These are phyloP conservation scores for Leptopterna dolabrata DNA, from an alignment of 2,888 invertebrate species.

Conservation along the genomic window DNA sequence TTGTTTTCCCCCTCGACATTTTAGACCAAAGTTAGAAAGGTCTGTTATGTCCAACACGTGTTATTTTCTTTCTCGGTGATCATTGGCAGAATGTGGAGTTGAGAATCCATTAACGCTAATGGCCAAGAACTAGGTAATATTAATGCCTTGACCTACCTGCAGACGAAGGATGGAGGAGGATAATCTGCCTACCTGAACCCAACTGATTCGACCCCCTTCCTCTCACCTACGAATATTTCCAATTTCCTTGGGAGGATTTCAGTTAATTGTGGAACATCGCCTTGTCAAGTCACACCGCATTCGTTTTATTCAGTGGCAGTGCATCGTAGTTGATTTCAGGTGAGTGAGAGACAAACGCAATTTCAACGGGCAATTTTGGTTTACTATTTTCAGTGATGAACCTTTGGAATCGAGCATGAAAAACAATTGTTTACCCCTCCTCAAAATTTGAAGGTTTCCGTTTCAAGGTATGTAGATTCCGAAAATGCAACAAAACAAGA, in stretches of 20 bases:
- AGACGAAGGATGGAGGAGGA: neutral
- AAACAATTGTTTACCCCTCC: too few relatives aligned
- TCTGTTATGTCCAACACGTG: neutral
- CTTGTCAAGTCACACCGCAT: neutral
- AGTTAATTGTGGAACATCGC: neutral
- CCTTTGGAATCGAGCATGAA: too few relatives aligned
- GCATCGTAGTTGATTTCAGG: too few relatives aligned
- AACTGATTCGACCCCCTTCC: neutral
- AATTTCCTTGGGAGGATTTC: neutral
- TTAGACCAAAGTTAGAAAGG: too few relatives aligned
- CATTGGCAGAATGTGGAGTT: neutral
- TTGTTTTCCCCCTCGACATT: too few relatives aligned
- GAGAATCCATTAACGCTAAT: neutral
- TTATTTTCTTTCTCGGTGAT: neutral
- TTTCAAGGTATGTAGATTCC: too few relatives aligned
- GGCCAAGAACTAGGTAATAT: neutral
- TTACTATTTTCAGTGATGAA: too few relatives aligned
- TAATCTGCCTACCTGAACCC: neutral
- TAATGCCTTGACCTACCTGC: neutral
- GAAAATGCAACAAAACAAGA: too few relatives aligned
- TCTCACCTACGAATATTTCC: neutral
- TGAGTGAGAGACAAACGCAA: neutral
- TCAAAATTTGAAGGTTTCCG: too few relatives aligned
- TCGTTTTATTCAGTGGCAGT: too few relatives aligned
- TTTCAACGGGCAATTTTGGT: too few relatives aligned